Base-by-base conservation (phyloP, 1,140 invertebrate species). In the Oryzaephilus surinamensis region DNA sequence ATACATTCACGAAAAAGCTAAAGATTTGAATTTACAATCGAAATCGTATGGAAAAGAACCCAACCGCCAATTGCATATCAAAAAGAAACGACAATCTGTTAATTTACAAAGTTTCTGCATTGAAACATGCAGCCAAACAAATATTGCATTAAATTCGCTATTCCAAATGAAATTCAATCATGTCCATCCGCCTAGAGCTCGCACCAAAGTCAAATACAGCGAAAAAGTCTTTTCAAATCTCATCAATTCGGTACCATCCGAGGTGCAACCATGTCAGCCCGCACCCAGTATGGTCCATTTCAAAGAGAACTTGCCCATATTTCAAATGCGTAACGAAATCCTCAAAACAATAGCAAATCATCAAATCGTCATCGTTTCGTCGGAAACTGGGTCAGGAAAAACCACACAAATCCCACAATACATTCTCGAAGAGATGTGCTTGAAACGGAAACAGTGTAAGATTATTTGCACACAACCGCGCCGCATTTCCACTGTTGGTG, bases 391-490 rank as follows among this genome's bases (percentile, higher is more conserved):
- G 1, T 87, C 81, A 16, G 90, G 90, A 1, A 94, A 94, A 70
- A 91, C 88, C 1, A 94, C 89, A 0, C 89, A 94, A 64, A 65
- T 94, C 10, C 88, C 89, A 0, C 93, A 97, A 54, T 89, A 84
- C 56, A 77, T 97, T 41, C 11, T 24, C 4, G 4, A 62, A 97
- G 24, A 89, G 96, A 50, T 66, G 86, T 38, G 81, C 76, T 37
- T 65, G 73, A 26, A 61, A 66, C 12, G 67, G 64, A n/a, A 69
- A 73, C 10, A 76, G 0, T 89, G 90, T 45, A 71, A 89, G 18
- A 85, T 98, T 46, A 79, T 97, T 55, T 93, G 90, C 55, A 93
- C 91, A 1, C 88, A 97, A 62, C 95, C 95, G 0, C 71, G 92
- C 26, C 70, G 94, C 45, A 76, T 99, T 13, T 84, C 92, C 2